phyloP scores from a whole-genome alignment of 2,113 vertebrate species.

The Vanacampus margaritifer region DNA sequence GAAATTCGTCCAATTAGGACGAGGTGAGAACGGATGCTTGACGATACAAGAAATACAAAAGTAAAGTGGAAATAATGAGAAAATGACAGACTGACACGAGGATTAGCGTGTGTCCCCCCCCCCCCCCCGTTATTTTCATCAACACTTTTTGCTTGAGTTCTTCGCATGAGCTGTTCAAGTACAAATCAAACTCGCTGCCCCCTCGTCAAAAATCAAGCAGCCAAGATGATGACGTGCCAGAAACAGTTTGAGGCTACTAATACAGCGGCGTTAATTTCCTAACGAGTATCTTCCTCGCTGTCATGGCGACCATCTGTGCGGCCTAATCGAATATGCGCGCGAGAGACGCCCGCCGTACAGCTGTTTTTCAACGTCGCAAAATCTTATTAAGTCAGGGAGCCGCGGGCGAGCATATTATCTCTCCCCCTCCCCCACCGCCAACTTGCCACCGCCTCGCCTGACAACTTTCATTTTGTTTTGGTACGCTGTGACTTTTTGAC shows the following conservation, averaged over 20 bases:
- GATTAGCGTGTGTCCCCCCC: background rate
- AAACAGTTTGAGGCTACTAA: slow-evolving; percentile 1
- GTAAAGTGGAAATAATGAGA: background rate
- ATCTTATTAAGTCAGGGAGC: background rate
- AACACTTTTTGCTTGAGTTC: background rate
- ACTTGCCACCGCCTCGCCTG: background rate
- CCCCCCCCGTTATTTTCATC: background rate
- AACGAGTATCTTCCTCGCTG: slow-evolving; percentile 11
- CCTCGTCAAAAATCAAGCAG: background rate
- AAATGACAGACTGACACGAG: slow-evolving; percentile 6
- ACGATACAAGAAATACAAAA: background rate
- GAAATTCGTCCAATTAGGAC: background rate
- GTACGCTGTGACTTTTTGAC: background rate
- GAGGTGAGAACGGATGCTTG: background rate
- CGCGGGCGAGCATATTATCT: background rate
- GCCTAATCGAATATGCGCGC: slow-evolving; percentile 8
- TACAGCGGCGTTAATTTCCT: slow-evolving; percentile 3
- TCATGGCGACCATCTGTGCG: slow-evolving; percentile 12
- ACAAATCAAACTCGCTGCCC: background rate
- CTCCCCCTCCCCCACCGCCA: background rate
- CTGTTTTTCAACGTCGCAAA: slow-evolving; percentile 1
- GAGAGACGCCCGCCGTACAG: slow-evolving; percentile 1
- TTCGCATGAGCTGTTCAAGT: background rate
- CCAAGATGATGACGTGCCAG: slow-evolving; percentile 3
- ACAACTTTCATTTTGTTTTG: slow-evolving; percentile 7